Evolutionary conservation across 1,140 invertebrate species (phyloP).

Genomic region (Ostrea edulis): DNA sequence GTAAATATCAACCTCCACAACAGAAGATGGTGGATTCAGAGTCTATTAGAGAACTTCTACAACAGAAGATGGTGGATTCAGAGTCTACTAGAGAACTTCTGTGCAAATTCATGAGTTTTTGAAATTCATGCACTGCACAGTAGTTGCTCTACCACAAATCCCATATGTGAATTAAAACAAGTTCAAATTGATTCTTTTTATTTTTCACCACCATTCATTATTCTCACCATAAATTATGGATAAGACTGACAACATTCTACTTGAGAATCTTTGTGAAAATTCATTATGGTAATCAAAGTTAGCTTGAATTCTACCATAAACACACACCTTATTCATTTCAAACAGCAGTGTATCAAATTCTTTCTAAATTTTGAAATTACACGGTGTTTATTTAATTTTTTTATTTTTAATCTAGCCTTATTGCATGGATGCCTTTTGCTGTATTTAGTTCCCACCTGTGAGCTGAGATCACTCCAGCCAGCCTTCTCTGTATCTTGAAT

Average conservation of each 20-base stretch:
- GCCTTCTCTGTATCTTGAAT: slow-evolving; percentile 88
- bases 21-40: no score
- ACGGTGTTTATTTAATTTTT: background rate
- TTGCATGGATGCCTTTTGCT: background rate
- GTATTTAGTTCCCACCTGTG: slow-evolving; percentile 74
- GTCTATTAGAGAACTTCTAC: background rate
- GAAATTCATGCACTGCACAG: background rate
- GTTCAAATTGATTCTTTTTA: no score
- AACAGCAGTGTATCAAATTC: background rate
- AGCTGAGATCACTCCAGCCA: slow-evolving; percentile 80
- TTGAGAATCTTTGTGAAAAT: no score
- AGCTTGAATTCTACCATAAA: background rate
- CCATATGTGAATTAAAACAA: no score
- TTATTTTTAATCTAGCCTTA: background rate
- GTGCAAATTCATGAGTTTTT: no score
- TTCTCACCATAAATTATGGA: no score
- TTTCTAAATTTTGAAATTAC: background rate
- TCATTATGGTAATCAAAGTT: no score
- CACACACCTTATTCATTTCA: background rate
- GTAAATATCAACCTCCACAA: background rate
- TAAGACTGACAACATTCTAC: no score
- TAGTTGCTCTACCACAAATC: no score
- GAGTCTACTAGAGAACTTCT: no score
- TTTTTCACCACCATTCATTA: no score
- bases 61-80: no score